Percentiles rank a stretch among this genome's conserved stretches.
Conservation (phyloP, 2,888 invertebrate species). For the Xylota sylvarum region DNA sequence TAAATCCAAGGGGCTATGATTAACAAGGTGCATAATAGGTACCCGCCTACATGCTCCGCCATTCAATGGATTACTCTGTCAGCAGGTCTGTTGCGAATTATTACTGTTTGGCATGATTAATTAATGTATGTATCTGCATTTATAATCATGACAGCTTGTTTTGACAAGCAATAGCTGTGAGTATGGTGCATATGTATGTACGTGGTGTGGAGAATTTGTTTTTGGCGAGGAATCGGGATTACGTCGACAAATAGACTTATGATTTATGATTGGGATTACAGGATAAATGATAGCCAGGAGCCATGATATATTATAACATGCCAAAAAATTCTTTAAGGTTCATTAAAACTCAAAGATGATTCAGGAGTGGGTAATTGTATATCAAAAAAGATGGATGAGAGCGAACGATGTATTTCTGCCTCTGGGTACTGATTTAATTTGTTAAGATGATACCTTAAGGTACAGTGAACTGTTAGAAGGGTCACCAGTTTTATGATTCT, state of each 20-base stretch:
- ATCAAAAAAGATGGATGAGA: too few species aligned
- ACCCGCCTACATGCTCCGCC: background rate
- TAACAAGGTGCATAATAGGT: background rate
- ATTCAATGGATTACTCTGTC: background rate
- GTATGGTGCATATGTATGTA: background rate
- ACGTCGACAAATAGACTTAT: background rate
- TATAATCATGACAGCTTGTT: background rate
- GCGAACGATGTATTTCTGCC: too few species aligned
- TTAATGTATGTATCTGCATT: background rate
- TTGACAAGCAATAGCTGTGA: background rate
- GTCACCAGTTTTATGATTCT: too few species aligned
- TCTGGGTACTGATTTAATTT: too few species aligned
- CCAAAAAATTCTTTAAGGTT: too few species aligned
- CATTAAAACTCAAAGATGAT: too few species aligned
- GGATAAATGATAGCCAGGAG: background rate
- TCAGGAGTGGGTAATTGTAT: too few species aligned
- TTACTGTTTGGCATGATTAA: slow-evolving; percentile 11
- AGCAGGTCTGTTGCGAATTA: background rate
- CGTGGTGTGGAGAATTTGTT: background rate
- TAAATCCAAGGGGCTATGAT: background rate
- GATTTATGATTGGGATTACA: background rate
- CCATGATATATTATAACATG: too few species aligned
- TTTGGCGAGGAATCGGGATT: background rate
- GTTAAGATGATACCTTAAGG: too few species aligned
- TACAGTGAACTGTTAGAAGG: too few species aligned